Percentiles rank a stretch among this genome's conserved stretches.
Conservation (phyloP, 2,113 vertebrate species). For the Xiphias gladius region DNA sequence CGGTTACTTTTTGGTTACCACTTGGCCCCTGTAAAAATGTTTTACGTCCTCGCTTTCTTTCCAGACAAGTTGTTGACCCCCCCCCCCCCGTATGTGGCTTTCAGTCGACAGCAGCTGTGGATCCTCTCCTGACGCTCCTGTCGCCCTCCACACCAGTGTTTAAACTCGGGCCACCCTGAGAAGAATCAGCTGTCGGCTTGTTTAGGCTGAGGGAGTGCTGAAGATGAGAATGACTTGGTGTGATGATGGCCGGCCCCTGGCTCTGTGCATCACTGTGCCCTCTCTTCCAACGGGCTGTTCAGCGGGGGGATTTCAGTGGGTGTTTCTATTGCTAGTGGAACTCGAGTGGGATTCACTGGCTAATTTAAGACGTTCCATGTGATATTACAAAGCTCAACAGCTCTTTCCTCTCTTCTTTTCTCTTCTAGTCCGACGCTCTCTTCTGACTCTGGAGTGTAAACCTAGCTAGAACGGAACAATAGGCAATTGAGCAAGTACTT, state of each 20-base stretch:
- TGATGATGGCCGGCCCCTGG: background rate
- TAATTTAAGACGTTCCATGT: slow-evolving; percentile 1
- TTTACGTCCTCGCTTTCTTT: background rate
- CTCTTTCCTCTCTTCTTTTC: background rate
- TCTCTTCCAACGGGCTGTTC: background rate
- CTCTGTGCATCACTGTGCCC: background rate
- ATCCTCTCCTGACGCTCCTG: slow-evolving; percentile 38
- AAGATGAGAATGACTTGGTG: slow-evolving; percentile 31
- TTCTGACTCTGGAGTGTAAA: background rate
- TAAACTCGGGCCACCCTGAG: slow-evolving; percentile 58
- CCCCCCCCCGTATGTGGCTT: background rate
- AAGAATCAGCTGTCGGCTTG: slow-evolving; percentile 60
- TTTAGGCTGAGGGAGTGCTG: slow-evolving; percentile 54
- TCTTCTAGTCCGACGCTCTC: background rate
- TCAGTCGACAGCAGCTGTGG: slow-evolving; percentile 55
- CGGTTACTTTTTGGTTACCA: background rate
- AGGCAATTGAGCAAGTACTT: background rate
- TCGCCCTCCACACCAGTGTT: slow-evolving; percentile 27
- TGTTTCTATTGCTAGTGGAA: background rate
- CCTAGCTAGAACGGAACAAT: background rate
- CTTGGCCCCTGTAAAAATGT: background rate
- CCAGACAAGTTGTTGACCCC: background rate
- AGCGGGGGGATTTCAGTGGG: background rate
- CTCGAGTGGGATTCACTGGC: background rate
- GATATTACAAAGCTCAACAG: background rate